Evolutionary conservation across 2,113 vertebrate species (phyloP).

Genomic region (Felis catus): DNA sequence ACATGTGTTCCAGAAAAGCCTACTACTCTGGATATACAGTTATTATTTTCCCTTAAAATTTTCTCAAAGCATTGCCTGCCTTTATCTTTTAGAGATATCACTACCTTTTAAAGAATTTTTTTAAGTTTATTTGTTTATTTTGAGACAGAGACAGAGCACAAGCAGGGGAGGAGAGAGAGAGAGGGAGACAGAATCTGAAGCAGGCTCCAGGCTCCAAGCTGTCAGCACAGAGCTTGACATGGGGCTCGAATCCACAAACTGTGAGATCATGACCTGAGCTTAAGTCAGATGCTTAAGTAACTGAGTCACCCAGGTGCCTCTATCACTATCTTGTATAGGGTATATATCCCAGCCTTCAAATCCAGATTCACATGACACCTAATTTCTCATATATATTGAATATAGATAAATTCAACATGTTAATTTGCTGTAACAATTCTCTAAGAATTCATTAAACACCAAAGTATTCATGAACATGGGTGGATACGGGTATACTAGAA

Average conservation of each 20-base stretch:
- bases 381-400: background rate
- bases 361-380: background rate
- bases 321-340: background rate
- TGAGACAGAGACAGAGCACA: no score
- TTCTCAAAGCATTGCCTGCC: background rate
- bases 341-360: background rate
- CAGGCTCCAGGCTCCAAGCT: no score
- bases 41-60: background rate
- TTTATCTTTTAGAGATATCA: no score
- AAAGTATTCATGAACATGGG: background rate
- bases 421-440: background rate
- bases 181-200: no score
- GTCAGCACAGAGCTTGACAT: no score
- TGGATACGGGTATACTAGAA: background rate
- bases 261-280: no score
- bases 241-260: no score
- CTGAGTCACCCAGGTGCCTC: no score
- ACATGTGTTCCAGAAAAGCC: background rate
- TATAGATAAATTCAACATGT: background rate
- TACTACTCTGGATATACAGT: background rate
- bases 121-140: no score
- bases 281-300: no score
- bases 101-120: no score
- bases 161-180: no score
- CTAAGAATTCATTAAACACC: background rate